A percentile compares a stretch with the other conserved stretches of the same genome.
Evolutionary conservation across 2,113 vertebrate species (phyloP).

Genomic region (Apteryx mantelli): DNA sequence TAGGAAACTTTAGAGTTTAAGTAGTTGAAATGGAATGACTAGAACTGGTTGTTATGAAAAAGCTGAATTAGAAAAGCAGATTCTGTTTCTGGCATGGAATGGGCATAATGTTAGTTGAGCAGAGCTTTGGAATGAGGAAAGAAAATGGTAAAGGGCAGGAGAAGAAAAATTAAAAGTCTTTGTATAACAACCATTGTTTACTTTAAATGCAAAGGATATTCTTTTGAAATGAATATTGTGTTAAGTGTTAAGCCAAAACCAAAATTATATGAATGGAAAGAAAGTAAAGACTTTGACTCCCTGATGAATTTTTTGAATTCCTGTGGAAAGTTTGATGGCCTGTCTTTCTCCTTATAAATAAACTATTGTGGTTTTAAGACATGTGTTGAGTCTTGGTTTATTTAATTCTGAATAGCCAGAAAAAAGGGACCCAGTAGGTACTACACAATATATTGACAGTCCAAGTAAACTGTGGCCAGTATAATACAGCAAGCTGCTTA

Average conservation of each 20-base stretch:
- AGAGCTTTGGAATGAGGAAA: conserved; percentile 40
- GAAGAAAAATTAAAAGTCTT: conserved; percentile 72
- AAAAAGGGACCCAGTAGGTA: conserved; percentile 56
- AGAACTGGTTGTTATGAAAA: conserved; percentile 47
- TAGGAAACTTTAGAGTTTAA: conserved; percentile 54
- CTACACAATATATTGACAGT: conserved; percentile 63
- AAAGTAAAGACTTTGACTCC: conserved; percentile 83
- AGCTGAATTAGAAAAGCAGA: conserved; percentile 41
- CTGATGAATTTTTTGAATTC: conserved; percentile 83
- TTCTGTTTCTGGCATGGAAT: conserved; percentile 11
- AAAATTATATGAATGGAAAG: conserved; percentile 88
- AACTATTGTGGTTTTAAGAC: conserved; percentile 76
- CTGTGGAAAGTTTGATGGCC: conserved; percentile 83
- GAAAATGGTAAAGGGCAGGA: conserved; percentile 60
- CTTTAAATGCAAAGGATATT: conserved; percentile 76
- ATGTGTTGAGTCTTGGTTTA: conserved; percentile 79
- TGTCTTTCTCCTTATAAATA: conserved; percentile 81
- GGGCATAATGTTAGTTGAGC: conserved; percentile 25
- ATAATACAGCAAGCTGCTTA: background rate
- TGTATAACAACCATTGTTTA: conserved; percentile 74
- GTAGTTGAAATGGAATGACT: conserved; percentile 38
- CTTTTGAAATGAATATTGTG: conserved; percentile 82
- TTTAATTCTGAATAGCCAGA: conserved; percentile 77
- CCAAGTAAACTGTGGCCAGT: conserved; percentile 25
- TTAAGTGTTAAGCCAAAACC: conserved; percentile 85